These are phyloP conservation scores for Strix uralensis DNA, from an alignment of 2,113 vertebrate genomes.

Conservation along the genomic window DNA sequence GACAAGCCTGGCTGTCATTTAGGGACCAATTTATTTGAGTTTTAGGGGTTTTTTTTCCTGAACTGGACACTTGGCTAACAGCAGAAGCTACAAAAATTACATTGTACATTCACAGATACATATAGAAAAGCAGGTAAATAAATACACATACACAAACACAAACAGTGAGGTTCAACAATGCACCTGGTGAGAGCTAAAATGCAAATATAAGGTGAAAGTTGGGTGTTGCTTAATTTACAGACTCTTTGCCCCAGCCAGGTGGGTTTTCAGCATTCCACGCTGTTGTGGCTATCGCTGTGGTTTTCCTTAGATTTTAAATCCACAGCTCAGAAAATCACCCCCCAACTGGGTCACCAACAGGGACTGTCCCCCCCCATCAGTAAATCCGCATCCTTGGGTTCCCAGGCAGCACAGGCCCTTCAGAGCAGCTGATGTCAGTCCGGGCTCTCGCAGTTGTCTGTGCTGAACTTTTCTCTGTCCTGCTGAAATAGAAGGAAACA, in stretches of 20 bases:
- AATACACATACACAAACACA: not conserved
- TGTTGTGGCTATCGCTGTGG: not conserved
- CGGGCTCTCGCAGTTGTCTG: slow-evolving; percentile 14
- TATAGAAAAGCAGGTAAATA: not conserved
- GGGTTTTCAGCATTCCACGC: not conserved
- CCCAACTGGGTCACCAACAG: not conserved
- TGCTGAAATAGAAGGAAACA: not conserved
- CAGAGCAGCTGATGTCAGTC: not conserved
- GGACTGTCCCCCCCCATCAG: not conserved
- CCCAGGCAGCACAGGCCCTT: not conserved
- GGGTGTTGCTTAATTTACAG: not conserved
- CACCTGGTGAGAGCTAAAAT: not conserved
- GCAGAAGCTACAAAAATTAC: not conserved
- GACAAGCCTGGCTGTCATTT: not conserved
- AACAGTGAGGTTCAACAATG: not conserved
- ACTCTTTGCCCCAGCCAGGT: not conserved
- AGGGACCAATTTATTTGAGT: not conserved
- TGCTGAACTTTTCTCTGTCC: not conserved
- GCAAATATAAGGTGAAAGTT: not conserved
- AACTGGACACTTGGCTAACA: not conserved
- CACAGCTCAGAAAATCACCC: not conserved
- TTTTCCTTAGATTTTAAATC: not conserved
- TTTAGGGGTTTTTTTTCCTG: not conserved
- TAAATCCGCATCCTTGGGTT: not conserved
- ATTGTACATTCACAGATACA: not conserved